Evolutionary conservation across 2,797 vertebrate species (phyloP).

Genomic region (Scolopax rusticola): DNA sequence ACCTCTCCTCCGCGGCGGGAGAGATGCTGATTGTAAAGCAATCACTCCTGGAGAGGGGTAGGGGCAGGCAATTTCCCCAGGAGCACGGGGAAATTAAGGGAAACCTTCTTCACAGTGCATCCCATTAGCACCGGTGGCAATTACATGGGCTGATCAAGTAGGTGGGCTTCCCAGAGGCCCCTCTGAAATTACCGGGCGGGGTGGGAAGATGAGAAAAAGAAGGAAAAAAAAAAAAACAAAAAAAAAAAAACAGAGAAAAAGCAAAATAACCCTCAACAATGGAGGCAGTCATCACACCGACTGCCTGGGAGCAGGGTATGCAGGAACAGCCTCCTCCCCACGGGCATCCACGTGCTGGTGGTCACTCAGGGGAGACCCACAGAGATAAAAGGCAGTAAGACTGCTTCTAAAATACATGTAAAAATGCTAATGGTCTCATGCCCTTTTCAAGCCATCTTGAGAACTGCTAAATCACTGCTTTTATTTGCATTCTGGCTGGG

Average conservation of each 20-base stretch:
- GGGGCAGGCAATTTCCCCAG: neutral
- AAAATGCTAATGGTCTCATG: slow-evolving; percentile 13
- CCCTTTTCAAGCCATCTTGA: slow-evolving; percentile 43
- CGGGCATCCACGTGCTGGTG: neutral
- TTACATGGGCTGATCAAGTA: neutral
- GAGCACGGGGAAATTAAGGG: neutral
- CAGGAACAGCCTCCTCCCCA: neutral
- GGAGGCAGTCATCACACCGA: accelerated
- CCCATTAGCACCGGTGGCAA: slow-evolving; percentile 19
- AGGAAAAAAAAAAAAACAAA: neutral
- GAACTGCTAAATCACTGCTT: slow-evolving; percentile 21
- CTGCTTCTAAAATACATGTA: slow-evolving; percentile 40
- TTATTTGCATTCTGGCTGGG: slow-evolving; percentile 47
- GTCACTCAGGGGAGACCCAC: neutral
- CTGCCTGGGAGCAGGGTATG: neutral
- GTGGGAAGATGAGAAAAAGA: neutral
- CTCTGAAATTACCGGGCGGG: neutral
- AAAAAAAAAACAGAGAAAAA: neutral
- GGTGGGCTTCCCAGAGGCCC: neutral
- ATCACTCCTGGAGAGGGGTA: slow-evolving; percentile 10
- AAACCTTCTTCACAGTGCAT: neutral
- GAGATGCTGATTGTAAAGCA: slow-evolving; percentile 48
- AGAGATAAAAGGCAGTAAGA: slow-evolving; percentile 45
- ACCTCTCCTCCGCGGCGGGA: neutral
- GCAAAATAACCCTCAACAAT: neutral